These are phyloP conservation scores for Sesia bembeciformis DNA, from an alignment of 2,888 invertebrate genomes.

Conservation along the genomic window DNA sequence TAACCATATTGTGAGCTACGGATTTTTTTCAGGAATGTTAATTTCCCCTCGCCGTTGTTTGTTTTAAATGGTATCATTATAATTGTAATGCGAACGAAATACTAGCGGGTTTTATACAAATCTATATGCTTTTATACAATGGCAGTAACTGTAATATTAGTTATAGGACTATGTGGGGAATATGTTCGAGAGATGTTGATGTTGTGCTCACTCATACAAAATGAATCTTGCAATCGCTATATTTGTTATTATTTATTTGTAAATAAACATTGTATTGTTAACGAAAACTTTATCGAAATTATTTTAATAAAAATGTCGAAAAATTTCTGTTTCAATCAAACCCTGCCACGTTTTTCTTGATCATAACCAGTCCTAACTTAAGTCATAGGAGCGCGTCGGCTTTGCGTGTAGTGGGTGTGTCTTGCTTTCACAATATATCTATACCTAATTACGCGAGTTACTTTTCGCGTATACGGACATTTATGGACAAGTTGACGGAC, in stretches of 20 bases:
- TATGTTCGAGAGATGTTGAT: constrained; percentile 30
- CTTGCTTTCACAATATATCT: too few relatives aligned
- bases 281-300: constrained; percentile 14
- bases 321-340: neutral
- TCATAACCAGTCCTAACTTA: too few relatives aligned
- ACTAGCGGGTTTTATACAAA: constrained; percentile 19
- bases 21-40: constrained; percentile 32
- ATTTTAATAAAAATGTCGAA: constrained; percentile 11
- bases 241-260: constrained; percentile 13
- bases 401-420: too few relatives aligned
- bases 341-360: neutral
- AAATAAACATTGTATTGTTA: constrained; percentile 23
- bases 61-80: constrained; percentile 37
- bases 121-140: constrained; percentile 7
- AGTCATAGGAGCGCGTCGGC: too few relatives aligned
- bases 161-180: constrained; percentile 23
- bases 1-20: constrained; percentile 1
- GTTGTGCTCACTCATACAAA: constrained; percentile 43
- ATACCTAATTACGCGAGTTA: too few relatives aligned
- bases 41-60: constrained; percentile 24
- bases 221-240: constrained; percentile 46
- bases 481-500: neutral
- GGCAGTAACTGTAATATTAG: constrained; percentile 19
- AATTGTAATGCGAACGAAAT: constrained; percentile 34
- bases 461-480: too few relatives aligned